These are phyloP conservation scores for Prolemur simus DNA, from an alignment of 2,113 vertebrate species.

Conservation along the genomic window DNA sequence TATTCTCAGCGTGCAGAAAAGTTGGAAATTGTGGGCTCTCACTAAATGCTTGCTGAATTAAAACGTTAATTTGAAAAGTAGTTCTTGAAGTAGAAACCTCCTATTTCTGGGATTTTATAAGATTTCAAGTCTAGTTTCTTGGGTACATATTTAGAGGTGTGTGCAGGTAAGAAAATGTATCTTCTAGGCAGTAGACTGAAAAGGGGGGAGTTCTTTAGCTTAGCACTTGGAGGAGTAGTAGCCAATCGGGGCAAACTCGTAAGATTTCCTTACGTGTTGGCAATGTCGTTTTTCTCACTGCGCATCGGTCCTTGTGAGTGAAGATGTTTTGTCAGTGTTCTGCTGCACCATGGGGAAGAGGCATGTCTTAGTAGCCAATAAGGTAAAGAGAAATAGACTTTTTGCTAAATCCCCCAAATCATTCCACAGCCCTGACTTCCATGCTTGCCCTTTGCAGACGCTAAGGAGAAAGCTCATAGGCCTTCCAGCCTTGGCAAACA, in stretches of 20 bases:
- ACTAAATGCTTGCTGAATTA: not conserved
- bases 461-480: not conserved
- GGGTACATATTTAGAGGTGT: not conserved
- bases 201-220: not conserved
- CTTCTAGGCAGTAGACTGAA: not conserved
- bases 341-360: no score
- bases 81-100: not conserved
- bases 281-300: not conserved
- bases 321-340: not conserved
- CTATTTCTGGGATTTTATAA: not conserved
- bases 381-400: not conserved
- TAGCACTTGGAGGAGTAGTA: not conserved
- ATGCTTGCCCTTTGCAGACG: not conserved
- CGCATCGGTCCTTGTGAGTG: not conserved
- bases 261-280: not conserved
- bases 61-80: not conserved
- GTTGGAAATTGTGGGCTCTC: not conserved
- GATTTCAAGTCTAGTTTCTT: not conserved
- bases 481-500: not conserved
- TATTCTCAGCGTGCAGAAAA: not conserved
- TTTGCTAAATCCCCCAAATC: not conserved
- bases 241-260: accelerated
- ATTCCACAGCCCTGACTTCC: not conserved
- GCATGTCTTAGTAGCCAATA: not conserved
- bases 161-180: not conserved